A percentile compares a stretch with the other conserved stretches of the same genome.
phyloP scores from a whole-genome alignment of 2,888 invertebrate genomes.

The Tortrix viridana region DNA sequence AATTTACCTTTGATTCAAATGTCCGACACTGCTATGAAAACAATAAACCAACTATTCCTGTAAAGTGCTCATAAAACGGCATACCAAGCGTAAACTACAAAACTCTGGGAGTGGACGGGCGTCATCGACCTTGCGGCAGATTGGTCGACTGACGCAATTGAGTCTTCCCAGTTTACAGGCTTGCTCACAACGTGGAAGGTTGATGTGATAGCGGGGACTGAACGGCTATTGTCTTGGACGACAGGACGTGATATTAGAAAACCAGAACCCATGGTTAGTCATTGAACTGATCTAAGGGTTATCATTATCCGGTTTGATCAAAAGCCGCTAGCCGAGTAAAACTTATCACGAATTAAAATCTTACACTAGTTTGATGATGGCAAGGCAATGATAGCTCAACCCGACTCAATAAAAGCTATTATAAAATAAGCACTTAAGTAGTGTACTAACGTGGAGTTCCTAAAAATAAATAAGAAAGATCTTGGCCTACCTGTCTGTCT shows the following conservation, averaged over 20 bases:
- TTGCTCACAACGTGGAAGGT: constrained; percentile 14
- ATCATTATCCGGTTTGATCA: too few relatives aligned
- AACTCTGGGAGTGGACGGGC: constrained; percentile 36
- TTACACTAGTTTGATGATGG: too few relatives aligned
- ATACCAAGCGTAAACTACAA: constrained; percentile 21
- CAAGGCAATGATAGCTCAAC: too few relatives aligned
- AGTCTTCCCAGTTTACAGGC: constrained; percentile 47
- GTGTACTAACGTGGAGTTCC: constrained; percentile 4
- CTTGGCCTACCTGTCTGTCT: constrained; percentile 29
- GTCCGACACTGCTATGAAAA: constrained; percentile 7
- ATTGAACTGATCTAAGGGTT: too few relatives aligned
- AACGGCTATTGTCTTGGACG: constrained; percentile 9
- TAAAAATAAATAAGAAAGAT: constrained; percentile 21
- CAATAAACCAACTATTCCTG: constrained; percentile 25
- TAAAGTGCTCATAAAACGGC: constrained; percentile 43
- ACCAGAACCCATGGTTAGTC: not conserved
- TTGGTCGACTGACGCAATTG: constrained; percentile 58
- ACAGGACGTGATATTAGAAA: not conserved
- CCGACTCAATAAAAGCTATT: too few relatives aligned
- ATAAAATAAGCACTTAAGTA: too few relatives aligned
- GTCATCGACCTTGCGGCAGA: constrained; percentile 56
- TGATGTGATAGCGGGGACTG: constrained; percentile 4
- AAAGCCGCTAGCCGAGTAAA: too few relatives aligned
- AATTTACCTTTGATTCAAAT: too few relatives aligned
- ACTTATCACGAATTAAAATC: too few relatives aligned